Evolutionary conservation across 2,113 vertebrate species (phyloP).

Genomic region (Puma concolor): DNA sequence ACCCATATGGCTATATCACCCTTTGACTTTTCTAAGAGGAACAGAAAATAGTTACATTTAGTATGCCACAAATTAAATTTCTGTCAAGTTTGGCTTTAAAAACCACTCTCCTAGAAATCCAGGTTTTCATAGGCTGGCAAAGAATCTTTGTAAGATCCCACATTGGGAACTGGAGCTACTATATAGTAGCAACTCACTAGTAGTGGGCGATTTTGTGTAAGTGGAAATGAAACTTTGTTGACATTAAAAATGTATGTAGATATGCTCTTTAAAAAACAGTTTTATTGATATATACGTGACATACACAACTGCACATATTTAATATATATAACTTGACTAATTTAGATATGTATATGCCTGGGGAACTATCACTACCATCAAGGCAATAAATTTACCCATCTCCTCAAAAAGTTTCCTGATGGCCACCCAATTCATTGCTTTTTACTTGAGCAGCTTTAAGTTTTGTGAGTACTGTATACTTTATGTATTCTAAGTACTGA

Average conservation of each 20-base stretch:
- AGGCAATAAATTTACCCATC: neutral
- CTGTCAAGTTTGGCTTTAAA: slow-evolving; percentile 71
- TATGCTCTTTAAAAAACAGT: neutral
- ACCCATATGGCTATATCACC: slow-evolving; percentile 72
- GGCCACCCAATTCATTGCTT: neutral
- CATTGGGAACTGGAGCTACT: neutral
- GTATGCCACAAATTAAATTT: slow-evolving; percentile 75
- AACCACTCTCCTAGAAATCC: slow-evolving; percentile 27
- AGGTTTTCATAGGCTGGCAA: slow-evolving; percentile 40
- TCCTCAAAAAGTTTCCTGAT: neutral
- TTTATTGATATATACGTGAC: neutral
- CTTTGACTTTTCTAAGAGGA: slow-evolving; percentile 75
- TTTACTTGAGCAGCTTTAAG: neutral
- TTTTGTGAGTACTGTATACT: neutral
- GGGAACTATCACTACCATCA: neutral
- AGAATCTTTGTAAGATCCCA: neutral
- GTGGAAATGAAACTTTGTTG: slow-evolving; percentile 34
- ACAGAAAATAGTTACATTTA: slow-evolving; percentile 77
- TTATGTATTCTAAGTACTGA: neutral
- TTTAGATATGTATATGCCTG: neutral
- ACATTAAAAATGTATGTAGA: neutral
- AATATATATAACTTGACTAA: neutral
- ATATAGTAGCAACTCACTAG: no score
- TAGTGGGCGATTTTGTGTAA: neutral
- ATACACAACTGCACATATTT: neutral